These are phyloP conservation scores for Xiphorhynchus erythropygius DNA, from an alignment of 2,797 vertebrate species.

Conservation along the genomic window DNA sequence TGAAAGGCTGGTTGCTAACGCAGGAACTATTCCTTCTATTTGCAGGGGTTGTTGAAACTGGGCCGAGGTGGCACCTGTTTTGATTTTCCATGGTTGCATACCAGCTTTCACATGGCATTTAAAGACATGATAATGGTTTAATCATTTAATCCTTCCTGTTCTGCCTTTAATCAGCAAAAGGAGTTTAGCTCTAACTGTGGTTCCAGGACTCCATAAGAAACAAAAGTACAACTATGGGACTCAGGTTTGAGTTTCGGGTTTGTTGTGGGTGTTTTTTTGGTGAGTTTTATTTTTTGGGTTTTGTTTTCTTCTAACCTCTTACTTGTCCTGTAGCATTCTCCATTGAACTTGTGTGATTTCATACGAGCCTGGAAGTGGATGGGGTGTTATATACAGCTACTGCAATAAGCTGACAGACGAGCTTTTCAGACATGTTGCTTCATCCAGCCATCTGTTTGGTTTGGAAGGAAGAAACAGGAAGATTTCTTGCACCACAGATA, in stretches of 20 bases:
- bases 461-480: slow-evolving; percentile 22
- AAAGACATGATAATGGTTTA: slow-evolving; percentile 73
- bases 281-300: background rate
- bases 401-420: slow-evolving; percentile 58
- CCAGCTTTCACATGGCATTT: slow-evolving; percentile 40
- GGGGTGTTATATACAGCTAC: slow-evolving; percentile 27
- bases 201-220: slow-evolving; percentile 19
- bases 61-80: slow-evolving; percentile 73
- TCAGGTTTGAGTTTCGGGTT: rapidly evolving
- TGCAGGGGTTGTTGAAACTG: slow-evolving; percentile 48
- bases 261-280: background rate
- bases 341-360: slow-evolving; percentile 49
- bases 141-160: slow-evolving; percentile 73
- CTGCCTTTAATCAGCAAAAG: slow-evolving; percentile 66
- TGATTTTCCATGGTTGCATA: slow-evolving; percentile 70
- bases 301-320: background rate
- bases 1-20: slow-evolving; percentile 59
- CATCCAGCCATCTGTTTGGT: slow-evolving; percentile 66
- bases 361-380: slow-evolving; percentile 9
- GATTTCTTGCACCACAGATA: slow-evolving; percentile 1
- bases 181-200: slow-evolving; percentile 29
- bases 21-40: slow-evolving; percentile 57
- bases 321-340: slow-evolving; percentile 37
- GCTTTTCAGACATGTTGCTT: slow-evolving; percentile 29
- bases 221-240: background rate